Base-by-base conservation (phyloP, 2,797 vertebrate species). In the Lophotriccus pileatus region DNA sequence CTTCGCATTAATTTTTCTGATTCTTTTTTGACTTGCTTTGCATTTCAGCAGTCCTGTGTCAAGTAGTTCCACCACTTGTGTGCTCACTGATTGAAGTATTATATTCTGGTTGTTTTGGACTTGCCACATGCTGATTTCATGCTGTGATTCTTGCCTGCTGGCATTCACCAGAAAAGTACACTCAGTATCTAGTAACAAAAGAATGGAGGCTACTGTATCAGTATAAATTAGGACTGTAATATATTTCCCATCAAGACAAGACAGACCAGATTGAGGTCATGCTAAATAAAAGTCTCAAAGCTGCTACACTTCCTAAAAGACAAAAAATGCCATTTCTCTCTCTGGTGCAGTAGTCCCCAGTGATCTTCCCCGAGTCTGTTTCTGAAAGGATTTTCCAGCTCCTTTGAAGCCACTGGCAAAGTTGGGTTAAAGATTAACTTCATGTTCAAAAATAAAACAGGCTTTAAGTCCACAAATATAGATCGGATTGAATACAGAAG, bases 141-240 rank as follows among this genome's bases (percentile, higher is more conserved):
- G 92, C 89, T 91, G 75, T 64, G 75, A 92, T 63, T 95, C 87
- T 92, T 80, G 84, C 75, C 75, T 77, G 78, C 37, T 92, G 84
- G 75, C 84, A 63, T 87, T 92, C 82, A 78, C 50, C 74, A n/a
- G 75, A 72, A 77, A 93, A 93, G 68, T 80, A 74, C 8, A 14
- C 14, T 74, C 63, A 20, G 32, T 46, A 73, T 87, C 52, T 87
- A 85, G 44, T 59, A 77, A 80, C 39, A 84, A 80, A 94, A 91
- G 84, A 87, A 81, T 43, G 10, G 46, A 91, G 62, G 46, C 24
- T 89, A 72, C 89, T 75, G 73, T 92, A 89, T 84, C 41, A 87
- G 82, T 69, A 92, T 66, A 94, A 93, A 96, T 90, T 74, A 76
- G 60, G 72, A 73, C 55, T 22, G 52, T 84, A 81, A 93, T 90